Percentiles rank a stretch among this genome's conserved stretches.
Conservation (phyloP, 2,797 vertebrate species). For the Myripristis murdjan region DNA sequence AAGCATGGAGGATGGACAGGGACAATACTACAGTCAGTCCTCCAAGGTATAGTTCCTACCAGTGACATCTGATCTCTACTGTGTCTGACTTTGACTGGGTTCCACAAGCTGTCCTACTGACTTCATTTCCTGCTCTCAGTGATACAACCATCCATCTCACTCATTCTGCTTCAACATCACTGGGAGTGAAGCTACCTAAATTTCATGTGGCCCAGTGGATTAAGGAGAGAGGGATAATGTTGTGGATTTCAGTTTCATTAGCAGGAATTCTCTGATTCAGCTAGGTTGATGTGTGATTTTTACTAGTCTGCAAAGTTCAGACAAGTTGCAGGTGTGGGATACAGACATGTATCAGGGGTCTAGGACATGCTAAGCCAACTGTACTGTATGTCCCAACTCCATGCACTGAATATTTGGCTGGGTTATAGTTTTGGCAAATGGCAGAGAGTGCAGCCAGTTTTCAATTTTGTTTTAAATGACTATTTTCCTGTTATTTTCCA, state of each 20-base stretch:
- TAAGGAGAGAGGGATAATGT: slow-evolving; percentile 27
- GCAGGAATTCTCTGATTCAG: slow-evolving; percentile 45
- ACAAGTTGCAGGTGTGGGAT: slow-evolving; percentile 49
- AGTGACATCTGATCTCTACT: slow-evolving; percentile 54
- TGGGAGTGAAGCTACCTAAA: slow-evolving; percentile 45
- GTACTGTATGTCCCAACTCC: slow-evolving; percentile 14
- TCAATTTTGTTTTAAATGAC: slow-evolving; percentile 54
- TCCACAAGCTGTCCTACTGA: slow-evolving; percentile 46
- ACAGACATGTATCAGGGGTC: slow-evolving; percentile 9
- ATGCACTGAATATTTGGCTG: slow-evolving; percentile 46
- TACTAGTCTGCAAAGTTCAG: slow-evolving; percentile 39
- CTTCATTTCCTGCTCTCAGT: slow-evolving; percentile 73
- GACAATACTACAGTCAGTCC: slow-evolving; percentile 43
- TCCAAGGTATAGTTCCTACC: slow-evolving; percentile 18
- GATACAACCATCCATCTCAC: slow-evolving; percentile 69
- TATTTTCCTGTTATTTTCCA: slow-evolving; percentile 31
- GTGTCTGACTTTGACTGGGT: slow-evolving; percentile 50
- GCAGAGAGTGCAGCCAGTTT: slow-evolving; percentile 36
- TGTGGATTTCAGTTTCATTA: slow-evolving; percentile 45
- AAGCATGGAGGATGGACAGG: slow-evolving; percentile 17
- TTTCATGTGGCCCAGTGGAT: slow-evolving; percentile 52
- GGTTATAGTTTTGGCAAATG: slow-evolving; percentile 48
- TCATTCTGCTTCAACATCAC: slow-evolving; percentile 46
- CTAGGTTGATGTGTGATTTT: slow-evolving; percentile 32
- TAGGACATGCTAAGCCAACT: slow-evolving; percentile 21